These are phyloP conservation scores for Mallateleia sp. DNA, from an alignment of 2,888 invertebrate species.

Conservation along the genomic window DNA sequence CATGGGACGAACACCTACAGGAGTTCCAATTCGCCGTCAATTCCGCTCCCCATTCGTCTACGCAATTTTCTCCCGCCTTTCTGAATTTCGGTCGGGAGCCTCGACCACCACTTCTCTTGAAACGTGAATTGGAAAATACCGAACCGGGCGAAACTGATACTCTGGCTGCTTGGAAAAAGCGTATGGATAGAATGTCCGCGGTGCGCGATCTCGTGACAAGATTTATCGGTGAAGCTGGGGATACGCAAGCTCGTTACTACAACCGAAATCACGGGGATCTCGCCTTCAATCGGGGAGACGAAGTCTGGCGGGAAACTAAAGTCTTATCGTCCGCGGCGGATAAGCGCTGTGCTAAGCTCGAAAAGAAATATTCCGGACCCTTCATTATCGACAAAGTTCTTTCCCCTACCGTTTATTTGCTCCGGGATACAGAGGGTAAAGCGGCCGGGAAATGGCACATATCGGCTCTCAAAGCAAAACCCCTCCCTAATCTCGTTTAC, in stretches of 20 bases:
- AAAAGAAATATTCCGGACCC: conserved; percentile 16
- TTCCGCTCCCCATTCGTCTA: conserved; percentile 52
- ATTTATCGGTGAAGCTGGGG: conserved; percentile 21
- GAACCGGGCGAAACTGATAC: not conserved
- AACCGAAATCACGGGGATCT: conserved; percentile 29
- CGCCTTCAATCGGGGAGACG: conserved; percentile 33
- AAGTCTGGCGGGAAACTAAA: conserved; percentile 37
- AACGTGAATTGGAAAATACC: not conserved
- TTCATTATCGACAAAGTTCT: conserved; percentile 9
- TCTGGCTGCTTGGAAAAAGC: conserved; percentile 9
- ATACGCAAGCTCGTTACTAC: conserved; percentile 36
- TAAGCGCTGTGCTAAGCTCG: conserved; percentile 30
- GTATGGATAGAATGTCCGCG: conserved; percentile 17
- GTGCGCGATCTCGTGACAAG: conserved; percentile 25
- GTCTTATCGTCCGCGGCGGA: conserved; percentile 39
- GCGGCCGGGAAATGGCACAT: conserved; percentile 9
- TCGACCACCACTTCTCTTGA: conserved; percentile 1
- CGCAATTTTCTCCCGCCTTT: conserved; percentile 36
- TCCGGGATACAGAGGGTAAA: not conserved
- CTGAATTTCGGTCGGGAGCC: conserved; percentile 46
- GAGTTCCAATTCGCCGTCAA: conserved; percentile 68
- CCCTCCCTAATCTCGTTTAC: not conserved
- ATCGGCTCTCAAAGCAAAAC: not conserved
- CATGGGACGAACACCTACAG: conserved; percentile 57
- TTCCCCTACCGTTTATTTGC: conserved; percentile 16